phyloP scores from a whole-genome alignment of 2,888 invertebrate species.

The Beris morrisii region DNA sequence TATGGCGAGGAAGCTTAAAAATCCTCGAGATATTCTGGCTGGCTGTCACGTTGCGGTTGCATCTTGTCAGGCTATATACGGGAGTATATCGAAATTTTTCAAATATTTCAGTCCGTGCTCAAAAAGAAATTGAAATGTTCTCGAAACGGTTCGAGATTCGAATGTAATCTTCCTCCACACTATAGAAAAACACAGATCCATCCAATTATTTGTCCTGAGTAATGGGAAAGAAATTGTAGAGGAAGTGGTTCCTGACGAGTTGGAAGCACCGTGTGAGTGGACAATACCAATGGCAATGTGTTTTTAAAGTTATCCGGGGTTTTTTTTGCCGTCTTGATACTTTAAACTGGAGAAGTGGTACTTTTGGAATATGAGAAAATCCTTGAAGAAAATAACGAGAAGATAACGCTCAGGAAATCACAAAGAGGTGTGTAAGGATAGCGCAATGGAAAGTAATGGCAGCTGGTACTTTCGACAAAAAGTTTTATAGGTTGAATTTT shows the following conservation, averaged over 20 bases:
- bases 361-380: too few species aligned
- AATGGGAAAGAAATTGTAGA: conserved; percentile 29
- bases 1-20: background rate
- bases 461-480: too few species aligned
- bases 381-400: too few species aligned
- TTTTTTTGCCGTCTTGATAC: too few species aligned
- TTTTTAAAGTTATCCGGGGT: background rate
- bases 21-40: background rate
- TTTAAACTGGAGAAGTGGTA: too few species aligned
- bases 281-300: conserved; percentile 12
- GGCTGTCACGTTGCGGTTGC: background rate
- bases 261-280: conserved; percentile 12
- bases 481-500: too few species aligned
- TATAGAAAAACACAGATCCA: conserved; percentile 18
- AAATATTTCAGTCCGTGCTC: conserved; percentile 16
- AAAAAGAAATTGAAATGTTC: conserved; percentile 26
- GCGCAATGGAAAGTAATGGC: too few species aligned
- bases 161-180: conserved; percentile 6
- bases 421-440: too few species aligned
- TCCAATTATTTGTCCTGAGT: conserved; percentile 32
- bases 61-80: background rate
- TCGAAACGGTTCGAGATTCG: conserved; percentile 19
- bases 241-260: conserved; percentile 1
- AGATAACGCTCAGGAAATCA: too few species aligned
- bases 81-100: background rate